These are phyloP conservation scores for Coturnix japonica DNA, from an alignment of 2,113 vertebrate species.

Conservation along the genomic window DNA sequence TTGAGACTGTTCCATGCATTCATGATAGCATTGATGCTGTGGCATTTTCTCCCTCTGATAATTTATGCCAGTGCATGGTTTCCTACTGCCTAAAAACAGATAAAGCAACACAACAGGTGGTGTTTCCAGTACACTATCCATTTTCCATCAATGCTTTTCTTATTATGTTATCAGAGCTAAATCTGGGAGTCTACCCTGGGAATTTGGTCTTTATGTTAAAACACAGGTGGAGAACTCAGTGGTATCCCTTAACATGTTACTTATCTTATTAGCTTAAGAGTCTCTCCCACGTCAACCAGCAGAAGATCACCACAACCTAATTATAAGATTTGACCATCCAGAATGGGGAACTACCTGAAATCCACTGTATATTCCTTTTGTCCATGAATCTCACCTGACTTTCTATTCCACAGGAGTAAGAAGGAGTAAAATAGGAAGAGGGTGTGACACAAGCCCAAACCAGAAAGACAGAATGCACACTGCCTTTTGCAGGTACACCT, in stretches of 20 bases:
- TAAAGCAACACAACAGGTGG: background rate
- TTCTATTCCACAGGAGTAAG: background rate
- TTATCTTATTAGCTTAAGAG: background rate
- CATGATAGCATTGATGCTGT: background rate
- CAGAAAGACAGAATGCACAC: background rate
- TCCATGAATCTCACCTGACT: background rate
- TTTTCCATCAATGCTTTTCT: background rate
- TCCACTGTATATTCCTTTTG: background rate
- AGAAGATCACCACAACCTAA: background rate
- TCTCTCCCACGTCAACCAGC: background rate
- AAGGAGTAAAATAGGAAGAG: background rate
- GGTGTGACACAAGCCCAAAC: background rate
- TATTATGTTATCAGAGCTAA: background rate
- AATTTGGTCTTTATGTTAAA: background rate
- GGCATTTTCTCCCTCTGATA: constrained; percentile 15
- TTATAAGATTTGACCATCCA: background rate
- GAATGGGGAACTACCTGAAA: background rate
- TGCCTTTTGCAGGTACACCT: background rate
- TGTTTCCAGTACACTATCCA: background rate
- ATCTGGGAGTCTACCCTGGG: background rate
- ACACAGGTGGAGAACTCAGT: background rate
- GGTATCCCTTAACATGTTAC: background rate
- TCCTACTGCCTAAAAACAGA: background rate
- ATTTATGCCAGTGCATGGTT: background rate
- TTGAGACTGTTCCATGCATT: background rate